A percentile compares a stretch with the other conserved stretches of the same genome.
These are phyloP conservation scores for Hippolais icterina DNA, from an alignment of 2,113 vertebrate species.

Conservation along the genomic window DNA sequence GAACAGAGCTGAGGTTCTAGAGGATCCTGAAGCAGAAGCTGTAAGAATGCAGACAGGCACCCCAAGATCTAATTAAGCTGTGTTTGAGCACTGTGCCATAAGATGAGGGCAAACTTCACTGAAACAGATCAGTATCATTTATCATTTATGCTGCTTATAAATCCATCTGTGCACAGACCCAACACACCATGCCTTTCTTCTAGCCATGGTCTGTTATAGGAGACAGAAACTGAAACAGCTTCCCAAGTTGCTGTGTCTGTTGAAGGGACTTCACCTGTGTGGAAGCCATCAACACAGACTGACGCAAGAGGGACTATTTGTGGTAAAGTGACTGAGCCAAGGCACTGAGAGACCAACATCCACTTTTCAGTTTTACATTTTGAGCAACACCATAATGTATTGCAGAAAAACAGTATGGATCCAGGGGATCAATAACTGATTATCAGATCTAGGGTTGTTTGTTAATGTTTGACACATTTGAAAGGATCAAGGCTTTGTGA, in stretches of 20 bases:
- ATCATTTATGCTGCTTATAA: neutral
- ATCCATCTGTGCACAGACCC: neutral
- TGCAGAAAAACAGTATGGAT: neutral
- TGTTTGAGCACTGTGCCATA: fast-evolving
- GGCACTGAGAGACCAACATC: neutral
- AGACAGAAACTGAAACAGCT: neutral
- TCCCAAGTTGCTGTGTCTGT: neutral
- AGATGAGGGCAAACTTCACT: neutral
- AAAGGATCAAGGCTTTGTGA: neutral
- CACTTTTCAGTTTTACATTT: neutral
- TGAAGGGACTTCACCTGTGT: neutral
- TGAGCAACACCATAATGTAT: neutral
- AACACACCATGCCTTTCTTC: neutral
- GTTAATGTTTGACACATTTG: neutral
- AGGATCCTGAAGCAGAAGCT: neutral
- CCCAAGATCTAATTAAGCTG: neutral
- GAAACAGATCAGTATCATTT: neutral
- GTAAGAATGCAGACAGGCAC: neutral
- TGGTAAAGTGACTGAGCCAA: neutral
- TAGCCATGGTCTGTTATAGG: neutral
- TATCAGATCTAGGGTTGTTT: neutral
- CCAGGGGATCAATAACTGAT: neutral
- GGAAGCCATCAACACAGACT: neutral
- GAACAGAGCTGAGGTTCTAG: neutral
- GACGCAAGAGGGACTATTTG: neutral